These are phyloP conservation scores for Crocodylus rhombifer DNA, from an alignment of 2,797 vertebrate species.

Conservation along the genomic window DNA sequence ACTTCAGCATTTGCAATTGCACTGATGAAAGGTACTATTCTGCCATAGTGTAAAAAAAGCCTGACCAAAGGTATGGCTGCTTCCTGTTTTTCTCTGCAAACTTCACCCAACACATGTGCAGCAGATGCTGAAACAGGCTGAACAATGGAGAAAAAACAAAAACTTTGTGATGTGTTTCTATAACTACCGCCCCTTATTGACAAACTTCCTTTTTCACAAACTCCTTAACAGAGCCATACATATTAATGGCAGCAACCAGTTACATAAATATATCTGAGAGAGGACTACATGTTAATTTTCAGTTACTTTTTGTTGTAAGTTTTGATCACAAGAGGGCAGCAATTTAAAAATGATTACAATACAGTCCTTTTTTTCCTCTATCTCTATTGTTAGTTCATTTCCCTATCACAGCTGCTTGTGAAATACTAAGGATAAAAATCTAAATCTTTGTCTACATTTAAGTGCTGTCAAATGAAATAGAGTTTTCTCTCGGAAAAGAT, in stretches of 20 bases:
- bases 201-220: background rate
- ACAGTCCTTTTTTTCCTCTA: background rate
- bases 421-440: conserved; percentile 27
- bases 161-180: conserved; percentile 4
- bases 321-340: conserved; percentile 63
- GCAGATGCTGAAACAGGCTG: conserved; percentile 96
- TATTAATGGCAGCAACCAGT: background rate
- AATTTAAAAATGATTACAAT: conserved; percentile 39
- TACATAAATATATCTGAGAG: background rate
- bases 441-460: background rate
- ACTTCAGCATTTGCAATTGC: conserved; percentile 96
- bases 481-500: background rate
- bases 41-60: conserved; percentile 95
- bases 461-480: background rate
- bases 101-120: conserved; percentile 94
- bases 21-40: conserved; percentile 97
- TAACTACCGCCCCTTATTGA: background rate
- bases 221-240: background rate
- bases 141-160: conserved; percentile 12
- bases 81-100: conserved; percentile 98
- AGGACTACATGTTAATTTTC: background rate
- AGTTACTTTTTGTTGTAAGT: background rate
- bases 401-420: background rate
- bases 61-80: conserved; percentile 96
- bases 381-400: conserved; percentile 20